phyloP scores from a whole-genome alignment of 1,140 invertebrate species.

The Drosophila tani region DNA sequence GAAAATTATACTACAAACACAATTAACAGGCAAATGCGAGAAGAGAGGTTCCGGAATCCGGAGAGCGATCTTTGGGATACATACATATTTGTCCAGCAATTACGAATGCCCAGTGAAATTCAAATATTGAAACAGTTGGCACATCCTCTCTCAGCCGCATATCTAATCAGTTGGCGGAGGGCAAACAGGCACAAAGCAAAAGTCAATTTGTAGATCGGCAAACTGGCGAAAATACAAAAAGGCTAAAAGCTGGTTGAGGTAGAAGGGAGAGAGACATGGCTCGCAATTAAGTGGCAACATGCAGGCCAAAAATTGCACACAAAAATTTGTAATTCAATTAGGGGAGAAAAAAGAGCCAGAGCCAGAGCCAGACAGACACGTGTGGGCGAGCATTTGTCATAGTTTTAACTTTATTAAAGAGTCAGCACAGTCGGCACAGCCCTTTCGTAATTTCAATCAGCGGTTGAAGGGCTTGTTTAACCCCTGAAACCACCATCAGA shows the following conservation, averaged over 20 bases:
- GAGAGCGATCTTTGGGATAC: constrained; percentile 18
- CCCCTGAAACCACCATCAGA: constrained; percentile 13
- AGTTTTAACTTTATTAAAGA: constrained; percentile 22
- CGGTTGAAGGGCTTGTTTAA: constrained; percentile 42
- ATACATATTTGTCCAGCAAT: constrained; percentile 54
- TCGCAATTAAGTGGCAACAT: constrained; percentile 16
- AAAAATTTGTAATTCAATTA: constrained; percentile 47
- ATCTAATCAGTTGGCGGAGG: constrained; percentile 40
- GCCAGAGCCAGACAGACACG: neutral
- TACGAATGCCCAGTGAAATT: constrained; percentile 59
- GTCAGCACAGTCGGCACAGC: neutral
- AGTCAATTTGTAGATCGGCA: constrained; percentile 48
- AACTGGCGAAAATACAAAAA: neutral
- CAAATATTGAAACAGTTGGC: constrained; percentile 59
- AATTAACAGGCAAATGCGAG: constrained; percentile 46
- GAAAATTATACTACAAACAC: constrained; percentile 34
- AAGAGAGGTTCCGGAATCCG: constrained; percentile 11
- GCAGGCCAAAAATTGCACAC: constrained; percentile 10
- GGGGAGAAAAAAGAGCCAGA: neutral
- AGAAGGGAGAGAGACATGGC: neutral
- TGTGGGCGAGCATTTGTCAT: constrained; percentile 34
- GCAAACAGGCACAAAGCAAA: constrained; percentile 48
- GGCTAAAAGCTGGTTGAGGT: neutral
- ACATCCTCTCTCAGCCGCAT: constrained; percentile 34
- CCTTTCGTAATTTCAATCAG: constrained; percentile 24